Evolutionary conservation across 2,797 vertebrate genomes (phyloP).

Genomic region (Botia almorhae): DNA sequence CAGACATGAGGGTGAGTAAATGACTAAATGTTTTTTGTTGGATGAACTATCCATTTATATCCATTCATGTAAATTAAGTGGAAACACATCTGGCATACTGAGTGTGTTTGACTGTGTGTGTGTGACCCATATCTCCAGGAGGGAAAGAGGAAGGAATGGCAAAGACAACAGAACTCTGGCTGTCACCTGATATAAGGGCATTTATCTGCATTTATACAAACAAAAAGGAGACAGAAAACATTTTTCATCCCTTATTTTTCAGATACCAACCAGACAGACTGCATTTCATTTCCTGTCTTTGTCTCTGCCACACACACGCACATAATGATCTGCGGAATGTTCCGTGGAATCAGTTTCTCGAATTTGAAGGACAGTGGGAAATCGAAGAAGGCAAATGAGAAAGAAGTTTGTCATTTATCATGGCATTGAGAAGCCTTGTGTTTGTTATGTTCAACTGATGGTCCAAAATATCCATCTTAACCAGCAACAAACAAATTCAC

Average conservation of each 20-base stretch:
- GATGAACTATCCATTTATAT: neutral
- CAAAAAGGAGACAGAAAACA: conserved; percentile 36
- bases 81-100: neutral
- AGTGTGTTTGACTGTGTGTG: neutral
- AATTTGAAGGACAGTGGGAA: conserved; percentile 27
- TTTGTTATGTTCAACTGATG: neutral
- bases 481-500: neutral
- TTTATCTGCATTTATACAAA: conserved; percentile 44
- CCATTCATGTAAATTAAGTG: neutral
- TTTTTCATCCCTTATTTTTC: conserved; percentile 35
- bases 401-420: neutral
- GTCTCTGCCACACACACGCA: conserved; percentile 25
- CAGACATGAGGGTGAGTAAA: neutral
- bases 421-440: neutral
- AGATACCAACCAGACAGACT: conserved; percentile 36
- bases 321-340: conserved; percentile 23
- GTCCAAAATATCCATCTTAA: neutral
- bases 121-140: conserved; percentile 25
- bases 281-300: conserved; percentile 38
- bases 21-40: neutral
- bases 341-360: conserved; percentile 27
- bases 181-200: conserved; percentile 44
- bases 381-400: neutral
- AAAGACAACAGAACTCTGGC: conserved; percentile 42
- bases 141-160: conserved; percentile 32